Evolutionary conservation across 2,113 vertebrate species (phyloP), one percentile per base, ranked within the genome.

Genomic region (Hyperoodon ampullatus): DNA sequence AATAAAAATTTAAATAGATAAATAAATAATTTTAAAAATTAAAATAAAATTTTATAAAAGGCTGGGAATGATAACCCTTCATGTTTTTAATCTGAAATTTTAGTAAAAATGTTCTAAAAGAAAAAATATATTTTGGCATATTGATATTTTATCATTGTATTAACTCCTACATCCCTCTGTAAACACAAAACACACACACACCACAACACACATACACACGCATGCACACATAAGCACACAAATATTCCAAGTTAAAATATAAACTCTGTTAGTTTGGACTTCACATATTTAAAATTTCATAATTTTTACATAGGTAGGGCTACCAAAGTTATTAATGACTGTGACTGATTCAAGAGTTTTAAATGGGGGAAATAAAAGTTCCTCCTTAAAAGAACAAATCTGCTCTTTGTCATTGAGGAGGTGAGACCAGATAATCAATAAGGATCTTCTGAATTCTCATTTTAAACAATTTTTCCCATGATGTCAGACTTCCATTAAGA

Each of bases 191-290:
- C 44, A 61, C 0, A 33, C 13, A 60, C 10, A 66, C 10, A 82
- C 2, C 50, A 18, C 53, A 18, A 53, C 53, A 53, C 50, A 60
- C 58, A 63, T 3, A 28, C 26, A 12, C 24, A 44, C 6, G 5
- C 16, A 47, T 14, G 9, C 24, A 65, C 55, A 88, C 3, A 55
- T 6, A 47, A 28, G 44, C 35, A 16, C 13, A 74, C 53, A 77
- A 13, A 80, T 47, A 90, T 28, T 90, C 83, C 28, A 80, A 66
- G 44, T 87, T 87, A 63, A 85, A 96, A 88, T 81, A 90, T 53
- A 74, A 91, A 71, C 24, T 61, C 3, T 30, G 61, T 33, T 83
- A 65, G 26, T 47, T 70, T 77, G 33, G 39, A 78, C 47, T 81
- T 47, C 42, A 88, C 7, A 58, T 90, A 65, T 24, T 95, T 42